Base-by-base conservation (phyloP, 2,797 vertebrate genomes). In the Smutsia temminckii region DNA sequence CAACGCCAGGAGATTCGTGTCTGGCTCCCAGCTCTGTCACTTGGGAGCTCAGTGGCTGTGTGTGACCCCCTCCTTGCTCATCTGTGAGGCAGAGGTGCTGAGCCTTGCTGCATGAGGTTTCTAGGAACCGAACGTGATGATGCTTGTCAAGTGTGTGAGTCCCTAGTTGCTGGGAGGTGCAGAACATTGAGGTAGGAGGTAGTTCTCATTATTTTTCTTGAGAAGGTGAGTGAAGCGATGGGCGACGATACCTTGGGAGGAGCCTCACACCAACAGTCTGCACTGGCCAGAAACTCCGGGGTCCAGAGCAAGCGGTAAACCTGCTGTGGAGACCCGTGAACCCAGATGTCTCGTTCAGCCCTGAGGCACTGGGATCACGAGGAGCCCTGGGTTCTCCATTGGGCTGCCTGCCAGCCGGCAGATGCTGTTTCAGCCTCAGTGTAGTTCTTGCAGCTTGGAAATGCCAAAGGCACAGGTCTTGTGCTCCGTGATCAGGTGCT, bases 401-500 rank as follows among this genome's bases (percentile, higher is more conserved):
- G 27, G 66, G 9, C 68, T 49, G 29, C 18, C 64, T 61, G 11
- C 37, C 89, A 68, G 46, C 64, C 40, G 42, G 40, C 8, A 17
- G 78, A 8, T 40, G 14, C 37, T 12, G 1, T 61, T 74, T 91
- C 40, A 18, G 83, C 49, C 57, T n/a, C 9, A 16, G 80, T 46
- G 69, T 37, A 3, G 25, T 68, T 83, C 23, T 84, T 8, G 1
- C 3, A 40, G 8, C 53, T 49, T 74, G 25, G n/a, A 71, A 75
- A 49, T 17, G 18, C 3, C 68, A 61, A 0, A 8, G 78, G n/a
- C 1, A 1, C 21, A 2, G 0, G 27, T 25, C 2, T 6, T 13
- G 18, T 29, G 3, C 14, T 29, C 37, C 34, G 20, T 0, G 8
- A 37, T 32, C 7, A 20, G 59, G 14, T 13, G 12, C 46, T 40